Evolutionary conservation across 2,113 vertebrate genomes (phyloP).

Genomic region (Mus pahari): DNA sequence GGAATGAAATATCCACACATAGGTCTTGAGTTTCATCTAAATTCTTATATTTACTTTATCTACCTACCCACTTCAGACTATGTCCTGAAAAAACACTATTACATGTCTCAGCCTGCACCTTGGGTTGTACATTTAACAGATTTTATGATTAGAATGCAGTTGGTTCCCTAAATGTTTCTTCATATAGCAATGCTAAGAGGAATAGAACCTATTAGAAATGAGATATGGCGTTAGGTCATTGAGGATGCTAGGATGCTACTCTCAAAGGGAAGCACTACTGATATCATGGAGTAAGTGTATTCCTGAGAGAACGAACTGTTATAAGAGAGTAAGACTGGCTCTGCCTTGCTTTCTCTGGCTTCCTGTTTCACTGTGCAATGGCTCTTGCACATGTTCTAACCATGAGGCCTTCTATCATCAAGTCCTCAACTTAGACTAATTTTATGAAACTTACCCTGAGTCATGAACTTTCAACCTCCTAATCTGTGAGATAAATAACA

Average conservation of each 20-base stretch:
- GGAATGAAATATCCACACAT: no score
- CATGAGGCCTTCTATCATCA: no score
- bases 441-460: background rate
- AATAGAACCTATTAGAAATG: background rate
- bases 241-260: background rate
- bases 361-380: background rate
- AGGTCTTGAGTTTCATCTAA: background rate
- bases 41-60: background rate
- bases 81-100: background rate
- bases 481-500: background rate
- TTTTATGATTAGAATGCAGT: background rate
- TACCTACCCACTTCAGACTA: background rate
- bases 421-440: background rate
- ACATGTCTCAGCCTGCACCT: background rate
- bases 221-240: background rate
- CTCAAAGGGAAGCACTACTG: background rate
- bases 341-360: background rate
- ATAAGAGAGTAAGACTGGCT: background rate
- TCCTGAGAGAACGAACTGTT: background rate
- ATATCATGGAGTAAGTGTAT: background rate
- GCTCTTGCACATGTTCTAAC: background rate
- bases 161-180: background rate
- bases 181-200: background rate
- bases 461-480: background rate
- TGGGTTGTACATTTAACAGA: background rate